Evolutionary conservation across 2,888 invertebrate species (phyloP).

Genomic region (Xylocampa areola): DNA sequence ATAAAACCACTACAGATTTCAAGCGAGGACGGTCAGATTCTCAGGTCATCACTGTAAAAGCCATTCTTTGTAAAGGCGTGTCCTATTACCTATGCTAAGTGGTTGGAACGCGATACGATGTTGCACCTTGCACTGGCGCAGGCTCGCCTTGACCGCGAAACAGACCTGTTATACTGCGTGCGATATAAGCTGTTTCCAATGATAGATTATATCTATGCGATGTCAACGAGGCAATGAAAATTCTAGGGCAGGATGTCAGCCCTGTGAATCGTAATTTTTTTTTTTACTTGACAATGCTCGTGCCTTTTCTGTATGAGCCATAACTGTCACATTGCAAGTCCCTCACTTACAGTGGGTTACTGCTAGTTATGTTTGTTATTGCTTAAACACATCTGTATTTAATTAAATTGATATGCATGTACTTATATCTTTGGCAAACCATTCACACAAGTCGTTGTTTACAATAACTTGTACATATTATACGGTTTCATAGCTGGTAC

Average conservation of each 20-base stretch:
- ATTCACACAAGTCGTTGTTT: slow-evolving; percentile 7
- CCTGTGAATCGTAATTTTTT: slow-evolving; percentile 11
- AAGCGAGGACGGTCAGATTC: slow-evolving; percentile 12
- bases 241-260: slow-evolving; percentile 13
- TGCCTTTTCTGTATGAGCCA: too few species aligned
- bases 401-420: too few species aligned
- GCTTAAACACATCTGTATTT: too few species aligned
- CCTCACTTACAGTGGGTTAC: too few species aligned
- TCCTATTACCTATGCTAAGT: slow-evolving; percentile 42
- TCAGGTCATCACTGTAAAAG: slow-evolving; percentile 42
- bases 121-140: slow-evolving; percentile 60
- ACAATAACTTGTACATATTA: slow-evolving; percentile 1
- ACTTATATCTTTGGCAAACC: too few species aligned
- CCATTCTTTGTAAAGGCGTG: slow-evolving; percentile 31
- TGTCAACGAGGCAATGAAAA: slow-evolving; percentile 33
- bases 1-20: slow-evolving; percentile 4
- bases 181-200: slow-evolving; percentile 36
- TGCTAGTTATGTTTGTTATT: too few species aligned
- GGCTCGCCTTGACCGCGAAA: slow-evolving; percentile 76
- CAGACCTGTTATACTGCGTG: slow-evolving; percentile 58
- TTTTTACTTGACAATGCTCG: too few species aligned
- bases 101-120: slow-evolving; percentile 65
- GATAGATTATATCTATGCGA: slow-evolving; percentile 27
- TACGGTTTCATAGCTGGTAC: slow-evolving; percentile 7
- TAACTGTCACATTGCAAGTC: too few species aligned